phyloP scores from a whole-genome alignment of 2,113 vertebrate genomes.

The Crotalus horridus region DNA sequence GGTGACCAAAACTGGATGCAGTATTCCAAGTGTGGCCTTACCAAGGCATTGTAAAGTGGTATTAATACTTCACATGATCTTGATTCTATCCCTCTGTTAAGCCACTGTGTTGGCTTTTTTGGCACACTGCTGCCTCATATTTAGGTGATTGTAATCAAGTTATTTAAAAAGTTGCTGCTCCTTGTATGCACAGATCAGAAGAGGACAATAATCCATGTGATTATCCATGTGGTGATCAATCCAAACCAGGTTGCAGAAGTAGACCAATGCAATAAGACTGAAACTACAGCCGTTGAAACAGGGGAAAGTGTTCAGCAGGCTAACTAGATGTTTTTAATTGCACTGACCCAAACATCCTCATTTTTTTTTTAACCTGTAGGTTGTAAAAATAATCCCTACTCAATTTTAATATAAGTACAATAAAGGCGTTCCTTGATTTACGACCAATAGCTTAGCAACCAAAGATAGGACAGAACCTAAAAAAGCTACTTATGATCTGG shows the following conservation, averaged over 20 bases:
- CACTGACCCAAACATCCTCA: neutral
- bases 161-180: neutral
- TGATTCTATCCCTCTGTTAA: too few relatives aligned
- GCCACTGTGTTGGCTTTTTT: too few relatives aligned
- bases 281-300: neutral
- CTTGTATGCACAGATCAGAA: neutral
- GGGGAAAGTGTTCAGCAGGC: too few relatives aligned
- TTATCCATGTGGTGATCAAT: neutral
- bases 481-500: neutral
- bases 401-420: neutral
- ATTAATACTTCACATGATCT: too few relatives aligned
- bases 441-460: neutral
- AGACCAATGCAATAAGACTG: neutral
- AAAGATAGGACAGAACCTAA: neutral
- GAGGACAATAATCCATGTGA: neutral
- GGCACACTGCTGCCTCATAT: too few relatives aligned
- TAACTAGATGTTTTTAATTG: neutral
- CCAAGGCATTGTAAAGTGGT: too few relatives aligned
- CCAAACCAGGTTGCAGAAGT: neutral
- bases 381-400: neutral
- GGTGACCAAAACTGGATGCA: too few relatives aligned
- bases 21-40: too few relatives aligned
- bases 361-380: neutral
- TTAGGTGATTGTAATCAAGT: neutral
- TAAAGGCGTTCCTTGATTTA: neutral